Conservation (phyloP, 2,888 invertebrate genomes). For the Clitarchus hookeri region DNA sequence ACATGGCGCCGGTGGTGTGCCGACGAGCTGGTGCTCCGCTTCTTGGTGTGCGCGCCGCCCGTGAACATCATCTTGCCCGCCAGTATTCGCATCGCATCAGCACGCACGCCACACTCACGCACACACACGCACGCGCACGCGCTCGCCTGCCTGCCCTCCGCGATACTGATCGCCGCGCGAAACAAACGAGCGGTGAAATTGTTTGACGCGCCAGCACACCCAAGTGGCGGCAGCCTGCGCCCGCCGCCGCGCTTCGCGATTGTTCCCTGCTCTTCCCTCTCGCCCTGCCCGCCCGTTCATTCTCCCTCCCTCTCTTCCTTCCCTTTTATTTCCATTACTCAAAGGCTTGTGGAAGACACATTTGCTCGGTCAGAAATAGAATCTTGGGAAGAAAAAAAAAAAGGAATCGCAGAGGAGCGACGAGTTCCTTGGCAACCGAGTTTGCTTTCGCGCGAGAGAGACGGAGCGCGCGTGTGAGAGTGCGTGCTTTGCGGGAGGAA, state of each 20-base stretch:
- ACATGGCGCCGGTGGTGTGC: constrained; percentile 31
- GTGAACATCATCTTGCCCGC: constrained; percentile 69
- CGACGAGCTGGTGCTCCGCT: constrained; percentile 50
- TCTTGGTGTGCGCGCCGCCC: constrained; percentile 66
- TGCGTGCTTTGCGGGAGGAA: background rate
- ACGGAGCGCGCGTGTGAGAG: background rate
- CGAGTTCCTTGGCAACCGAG: constrained; percentile 22
- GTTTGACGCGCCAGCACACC: constrained; percentile 33
- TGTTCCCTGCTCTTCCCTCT: background rate
- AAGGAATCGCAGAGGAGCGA: background rate
- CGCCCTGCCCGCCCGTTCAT: background rate
- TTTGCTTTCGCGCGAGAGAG: constrained; percentile 14
- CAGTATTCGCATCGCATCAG: constrained; percentile 42
- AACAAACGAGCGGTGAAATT: constrained; percentile 24
- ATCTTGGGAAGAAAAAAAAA: background rate
- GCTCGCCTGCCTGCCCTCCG: background rate
- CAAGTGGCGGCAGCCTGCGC: constrained; percentile 28
- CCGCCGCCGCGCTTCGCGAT: background rate
- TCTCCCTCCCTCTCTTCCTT: background rate
- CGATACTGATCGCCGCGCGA: background rate
- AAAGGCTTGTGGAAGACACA: constrained; percentile 18
- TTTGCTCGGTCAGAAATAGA: constrained; percentile 21
- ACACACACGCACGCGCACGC: background rate
- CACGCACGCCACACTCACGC: background rate
- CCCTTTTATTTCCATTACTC: background rate